These are phyloP conservation scores for Eremophila alpestris DNA, from an alignment of 2,797 vertebrate species.

Conservation along the genomic window DNA sequence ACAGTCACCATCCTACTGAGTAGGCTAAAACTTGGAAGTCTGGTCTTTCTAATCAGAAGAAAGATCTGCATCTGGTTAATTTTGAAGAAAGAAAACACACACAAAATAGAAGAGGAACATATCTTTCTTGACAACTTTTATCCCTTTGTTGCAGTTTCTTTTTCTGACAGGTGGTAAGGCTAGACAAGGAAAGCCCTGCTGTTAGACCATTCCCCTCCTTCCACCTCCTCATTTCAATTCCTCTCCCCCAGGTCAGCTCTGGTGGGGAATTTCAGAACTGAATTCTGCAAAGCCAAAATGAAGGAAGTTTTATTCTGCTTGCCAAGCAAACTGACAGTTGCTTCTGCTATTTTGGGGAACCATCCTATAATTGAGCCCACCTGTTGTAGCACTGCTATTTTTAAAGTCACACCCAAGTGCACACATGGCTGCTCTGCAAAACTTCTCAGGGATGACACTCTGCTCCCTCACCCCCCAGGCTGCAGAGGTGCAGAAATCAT, in stretches of 20 bases:
- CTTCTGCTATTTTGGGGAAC: conserved; percentile 39
- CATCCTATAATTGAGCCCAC: conserved; percentile 30
- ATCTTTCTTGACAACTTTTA: background rate
- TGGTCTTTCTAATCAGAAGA: background rate
- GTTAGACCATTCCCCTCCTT: background rate
- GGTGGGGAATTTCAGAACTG: background rate
- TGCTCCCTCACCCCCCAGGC: background rate
- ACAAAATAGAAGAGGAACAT: background rate
- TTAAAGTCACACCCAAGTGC: background rate
- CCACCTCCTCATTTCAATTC: background rate
- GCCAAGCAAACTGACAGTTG: conserved; percentile 36
- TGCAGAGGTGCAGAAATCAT: background rate
- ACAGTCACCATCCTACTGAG: background rate
- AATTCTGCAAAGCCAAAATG: background rate
- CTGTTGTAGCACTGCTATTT: conserved; percentile 52
- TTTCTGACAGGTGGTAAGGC: background rate
- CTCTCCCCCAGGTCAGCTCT: background rate
- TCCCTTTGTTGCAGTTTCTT: background rate
- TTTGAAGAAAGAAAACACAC: background rate
- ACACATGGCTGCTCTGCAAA: background rate
- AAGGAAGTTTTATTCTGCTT: background rate
- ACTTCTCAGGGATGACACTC: background rate
- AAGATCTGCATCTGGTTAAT: background rate
- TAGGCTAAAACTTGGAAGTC: background rate
- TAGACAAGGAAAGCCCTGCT: background rate